Evolutionary conservation across 2,888 invertebrate species (phyloP).

Genomic region (Nemapogon koenigi): DNA sequence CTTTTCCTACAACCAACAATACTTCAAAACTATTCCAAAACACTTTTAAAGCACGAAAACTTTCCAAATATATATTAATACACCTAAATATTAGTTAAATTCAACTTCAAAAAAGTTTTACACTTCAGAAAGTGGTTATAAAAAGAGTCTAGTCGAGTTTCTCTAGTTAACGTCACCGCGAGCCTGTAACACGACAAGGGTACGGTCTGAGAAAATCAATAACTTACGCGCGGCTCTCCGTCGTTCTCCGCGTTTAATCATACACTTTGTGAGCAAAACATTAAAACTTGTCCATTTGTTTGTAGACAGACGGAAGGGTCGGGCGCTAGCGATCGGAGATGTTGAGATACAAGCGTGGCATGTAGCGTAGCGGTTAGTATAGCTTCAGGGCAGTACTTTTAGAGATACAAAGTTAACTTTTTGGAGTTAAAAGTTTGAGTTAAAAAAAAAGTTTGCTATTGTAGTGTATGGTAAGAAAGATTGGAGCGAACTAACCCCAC

Average conservation of each 20-base stretch:
- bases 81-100: too few relatives aligned
- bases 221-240: constrained; percentile 65
- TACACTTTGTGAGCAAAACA: constrained; percentile 66
- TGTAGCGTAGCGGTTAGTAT: constrained; percentile 24
- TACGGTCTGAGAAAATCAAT: constrained; percentile 64
- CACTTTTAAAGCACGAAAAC: not conserved
- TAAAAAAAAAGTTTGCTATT: constrained; percentile 58
- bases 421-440: constrained; percentile 54
- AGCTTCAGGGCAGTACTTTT: constrained; percentile 30
- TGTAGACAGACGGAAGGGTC: constrained; percentile 44
- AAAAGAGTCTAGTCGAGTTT: constrained; percentile 31
- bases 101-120: too few relatives aligned
- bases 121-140: too few relatives aligned
- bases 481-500: constrained; percentile 42
- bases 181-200: constrained; percentile 56
- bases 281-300: constrained; percentile 66
- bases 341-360: constrained; percentile 21
- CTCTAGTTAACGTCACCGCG: constrained; percentile 37
- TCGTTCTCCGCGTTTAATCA: constrained; percentile 65
- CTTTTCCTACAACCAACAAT: constrained; percentile 31
- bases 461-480: constrained; percentile 54
- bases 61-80: too few relatives aligned
- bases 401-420: constrained; percentile 52
- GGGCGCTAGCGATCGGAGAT: constrained; percentile 19
- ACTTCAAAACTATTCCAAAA: not conserved